Evolutionary conservation across 2,888 invertebrate genomes (phyloP).

Genomic region (Ditylenchus weischeri): DNA sequence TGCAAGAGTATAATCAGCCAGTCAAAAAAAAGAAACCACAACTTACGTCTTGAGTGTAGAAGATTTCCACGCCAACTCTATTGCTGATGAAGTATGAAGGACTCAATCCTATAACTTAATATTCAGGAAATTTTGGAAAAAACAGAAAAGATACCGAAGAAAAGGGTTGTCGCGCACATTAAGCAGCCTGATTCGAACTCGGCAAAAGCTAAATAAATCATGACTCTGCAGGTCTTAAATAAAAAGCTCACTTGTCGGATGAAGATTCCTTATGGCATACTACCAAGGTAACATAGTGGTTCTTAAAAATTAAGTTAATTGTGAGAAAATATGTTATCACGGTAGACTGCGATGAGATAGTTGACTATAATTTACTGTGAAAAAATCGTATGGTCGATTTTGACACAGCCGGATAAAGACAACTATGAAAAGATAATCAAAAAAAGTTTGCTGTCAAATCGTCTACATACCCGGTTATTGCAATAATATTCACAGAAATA

Average conservation of each 20-base stretch:
- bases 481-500: constrained; percentile 61
- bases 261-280: constrained; percentile 42
- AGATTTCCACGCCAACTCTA: constrained; percentile 54
- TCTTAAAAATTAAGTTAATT: not conserved
- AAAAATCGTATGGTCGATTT: not conserved
- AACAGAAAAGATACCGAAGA: constrained; percentile 27
- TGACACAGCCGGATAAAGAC: not conserved
- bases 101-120: constrained; percentile 2
- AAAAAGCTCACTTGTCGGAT: constrained; percentile 35
- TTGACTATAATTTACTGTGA: no score
- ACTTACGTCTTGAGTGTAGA: constrained; percentile 51
- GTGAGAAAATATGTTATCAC: not conserved
- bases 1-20: no score
- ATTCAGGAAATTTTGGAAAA: no score
- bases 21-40: no score
- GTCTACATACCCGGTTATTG: constrained; percentile 29
- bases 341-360: not conserved
- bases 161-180: constrained; percentile 45
- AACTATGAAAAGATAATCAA: not conserved
- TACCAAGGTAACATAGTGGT: constrained; percentile 58
- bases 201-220: constrained; percentile 39
- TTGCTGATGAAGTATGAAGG: constrained; percentile 40
- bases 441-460: constrained; percentile 1
- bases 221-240: not conserved
- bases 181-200: constrained; percentile 35